Base-by-base conservation (phyloP, 2,797 vertebrate genomes). In the Sebastes baramenuke region DNA sequence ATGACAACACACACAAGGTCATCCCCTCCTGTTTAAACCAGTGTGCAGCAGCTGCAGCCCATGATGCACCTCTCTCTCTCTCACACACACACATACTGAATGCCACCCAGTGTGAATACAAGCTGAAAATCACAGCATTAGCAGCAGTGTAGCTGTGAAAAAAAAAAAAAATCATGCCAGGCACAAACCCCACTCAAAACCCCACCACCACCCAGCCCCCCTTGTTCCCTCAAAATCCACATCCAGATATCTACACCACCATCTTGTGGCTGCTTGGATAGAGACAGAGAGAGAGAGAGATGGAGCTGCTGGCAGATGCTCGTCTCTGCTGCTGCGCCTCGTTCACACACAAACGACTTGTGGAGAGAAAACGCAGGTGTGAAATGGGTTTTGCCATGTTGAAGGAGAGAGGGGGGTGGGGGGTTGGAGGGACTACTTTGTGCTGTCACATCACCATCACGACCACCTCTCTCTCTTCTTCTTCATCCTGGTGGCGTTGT, bases 241-340 rank as follows among this genome's bases (percentile, higher is more conserved):
- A 78, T 80, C 77, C 82, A 93, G 96, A 96, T 94, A 89, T 89
- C 93, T 94, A 96, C 91, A 97, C 87, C 93, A 96, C 97, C 97
- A 96, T 96, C 97, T 97, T 94, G 96, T 95, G 97, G 97, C 81
- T 88, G 86, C 67, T 75, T 71, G 68, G 82, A 66, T 81, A 59
- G 87, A 80, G 81, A 81, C 71, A 46, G 42, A 46, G 42, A 16
- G 38, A 46, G 14, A 42, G 38, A 46, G 42, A 42, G 38, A 46
- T 20, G 16, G 46, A n/a, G 49, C 58, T 55, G 62, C 68, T 59
- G 76, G 58, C 61, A 24, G 67, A 77, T 66, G 66, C 74, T 67
- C 29, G 42, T 58, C 36, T 59, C 54, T 72, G 54, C 61, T 66
- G 86, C 61, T 66, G 86, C 82, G 65, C 69, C 71, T 84, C 69